Conservation (phyloP, 2,113 vertebrate genomes). For the Mellivora capensis region DNA sequence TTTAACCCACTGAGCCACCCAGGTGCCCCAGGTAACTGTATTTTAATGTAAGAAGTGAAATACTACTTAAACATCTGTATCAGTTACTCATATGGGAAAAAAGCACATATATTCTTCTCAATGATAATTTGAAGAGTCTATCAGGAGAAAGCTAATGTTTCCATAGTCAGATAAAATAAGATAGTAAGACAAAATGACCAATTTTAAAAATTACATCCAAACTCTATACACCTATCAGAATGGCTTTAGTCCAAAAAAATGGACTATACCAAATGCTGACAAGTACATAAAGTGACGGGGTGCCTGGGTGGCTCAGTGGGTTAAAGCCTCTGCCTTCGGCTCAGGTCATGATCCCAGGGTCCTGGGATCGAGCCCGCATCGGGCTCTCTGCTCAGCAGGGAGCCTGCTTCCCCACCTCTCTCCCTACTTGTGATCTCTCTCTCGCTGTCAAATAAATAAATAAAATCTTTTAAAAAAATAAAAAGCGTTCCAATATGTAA, state of each 20-base stretch:
- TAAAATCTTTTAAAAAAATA: background rate
- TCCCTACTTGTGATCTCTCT: no score
- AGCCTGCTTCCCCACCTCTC: no score
- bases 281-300: background rate
- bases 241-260: background rate
- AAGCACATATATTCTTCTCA: background rate
- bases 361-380: no score
- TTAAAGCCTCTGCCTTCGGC: no score
- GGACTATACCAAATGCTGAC: background rate
- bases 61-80: background rate
- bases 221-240: background rate
- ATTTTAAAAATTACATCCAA: background rate
- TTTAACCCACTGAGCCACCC: no score
- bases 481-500: background rate
- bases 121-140: background rate
- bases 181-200: background rate
- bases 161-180: background rate
- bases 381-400: no score
- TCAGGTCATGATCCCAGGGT: no score
- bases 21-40: background rate
- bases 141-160: background rate
- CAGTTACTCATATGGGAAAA: background rate
- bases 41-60: constrained; percentile 27
- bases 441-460: no score
- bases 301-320: no score